These are phyloP conservation scores for Periparus ater DNA, from an alignment of 2,797 vertebrate genomes.

Conservation along the genomic window DNA sequence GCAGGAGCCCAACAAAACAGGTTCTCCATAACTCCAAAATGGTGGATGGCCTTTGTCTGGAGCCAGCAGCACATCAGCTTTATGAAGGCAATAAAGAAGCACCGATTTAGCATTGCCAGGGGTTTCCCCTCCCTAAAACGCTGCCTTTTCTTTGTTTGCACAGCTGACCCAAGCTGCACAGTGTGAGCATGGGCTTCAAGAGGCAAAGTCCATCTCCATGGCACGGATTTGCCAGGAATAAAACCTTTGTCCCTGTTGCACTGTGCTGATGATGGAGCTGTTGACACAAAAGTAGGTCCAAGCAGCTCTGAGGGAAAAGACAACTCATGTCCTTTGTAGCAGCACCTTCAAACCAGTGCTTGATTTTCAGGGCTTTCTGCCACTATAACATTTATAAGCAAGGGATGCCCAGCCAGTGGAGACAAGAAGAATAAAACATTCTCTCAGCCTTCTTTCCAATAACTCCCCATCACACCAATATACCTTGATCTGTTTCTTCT, in stretches of 20 bases:
- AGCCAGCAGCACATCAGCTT: neutral
- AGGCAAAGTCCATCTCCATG: neutral
- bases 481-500: neutral
- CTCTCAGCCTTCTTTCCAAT: neutral
- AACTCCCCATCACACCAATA: neutral
- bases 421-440: neutral
- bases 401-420: neutral
- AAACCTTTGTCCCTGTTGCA: neutral
- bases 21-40: neutral
- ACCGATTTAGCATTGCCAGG: neutral
- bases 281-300: neutral
- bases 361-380: neutral
- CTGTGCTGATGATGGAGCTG: rapidly evolving
- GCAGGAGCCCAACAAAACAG: neutral
- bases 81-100: neutral
- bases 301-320: neutral
- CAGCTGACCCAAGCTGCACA: neutral
- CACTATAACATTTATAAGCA: neutral
- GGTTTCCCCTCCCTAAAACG: neutral
- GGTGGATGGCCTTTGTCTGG: neutral
- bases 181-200: rapidly evolving
- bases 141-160: neutral
- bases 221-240: neutral
- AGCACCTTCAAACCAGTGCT: neutral
- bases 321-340: rapidly evolving